Conservation (phyloP, 1,140 invertebrate species). For the Heliothis subflexa region DNA sequence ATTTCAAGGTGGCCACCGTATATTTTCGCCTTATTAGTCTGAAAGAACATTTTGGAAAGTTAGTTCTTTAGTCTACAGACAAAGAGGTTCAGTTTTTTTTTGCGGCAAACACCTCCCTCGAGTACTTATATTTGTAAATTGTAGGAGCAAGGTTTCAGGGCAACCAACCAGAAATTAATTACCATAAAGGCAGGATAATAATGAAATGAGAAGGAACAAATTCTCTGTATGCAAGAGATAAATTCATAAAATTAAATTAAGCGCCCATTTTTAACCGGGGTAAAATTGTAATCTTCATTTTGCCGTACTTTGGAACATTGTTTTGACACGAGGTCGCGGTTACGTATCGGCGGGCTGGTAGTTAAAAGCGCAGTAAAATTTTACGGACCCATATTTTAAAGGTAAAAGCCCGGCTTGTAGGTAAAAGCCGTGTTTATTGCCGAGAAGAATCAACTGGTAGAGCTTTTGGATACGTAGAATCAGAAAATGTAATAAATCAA, state of each 20-base stretch:
- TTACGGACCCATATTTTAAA: slow-evolving; percentile 38
- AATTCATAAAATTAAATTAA: slow-evolving; percentile 27
- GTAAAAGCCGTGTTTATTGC: slow-evolving; percentile 37
- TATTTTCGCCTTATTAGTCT: too few species aligned
- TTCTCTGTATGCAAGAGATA: neutral
- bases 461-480: neutral
- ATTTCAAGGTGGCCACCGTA: neutral
- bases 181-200: neutral
- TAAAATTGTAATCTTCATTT: slow-evolving; percentile 31
- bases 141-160: too few species aligned
- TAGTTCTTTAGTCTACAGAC: too few species aligned
- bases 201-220: neutral
- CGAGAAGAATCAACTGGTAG: slow-evolving; percentile 20
- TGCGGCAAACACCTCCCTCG: too few species aligned
- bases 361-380: slow-evolving; percentile 44
- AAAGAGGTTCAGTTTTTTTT: too few species aligned
- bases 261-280: neutral
- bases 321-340: slow-evolving; percentile 38
- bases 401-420: slow-evolving; percentile 16
- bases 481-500: neutral
- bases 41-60: too few species aligned
- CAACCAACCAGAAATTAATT: neutral
- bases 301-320: slow-evolving; percentile 16
- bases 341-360: slow-evolving; percentile 21
- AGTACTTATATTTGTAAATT: too few species aligned